Evolutionary conservation across 2,113 vertebrate genomes (phyloP).

Genomic region (Xenopus tropicalis): UCB_Xtro_10.0 CM004447.2:31190501-31191000

Average conservation of each 20-base stretch:
- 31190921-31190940: constrained; percentile 25
- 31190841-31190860: constrained; percentile 29
- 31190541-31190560: too few species aligned
- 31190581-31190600: too few species aligned
- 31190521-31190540: too few species aligned
- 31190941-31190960: constrained; percentile 5
- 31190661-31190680: too few species aligned
- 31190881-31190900: constrained; percentile 37
- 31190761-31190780: constrained; percentile 41
- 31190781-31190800: constrained; percentile 42
- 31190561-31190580: too few species aligned
- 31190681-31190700: too few species aligned
- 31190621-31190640: too few species aligned
- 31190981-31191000: constrained; percentile 25
- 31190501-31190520: too few species aligned
- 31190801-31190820: constrained; percentile 38
- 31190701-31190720: too few species aligned
- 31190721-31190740: constrained; percentile 20
- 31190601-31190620: too few species aligned
- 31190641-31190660: too few species aligned
- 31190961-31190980: constrained; percentile 36
- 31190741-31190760: constrained; percentile 36
- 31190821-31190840: constrained; percentile 42
- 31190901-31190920: constrained; percentile 9
- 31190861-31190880: constrained; percentile 25